phyloP scores from a whole-genome alignment of 2,888 invertebrate genomes.

The Zelleria hepariella region DNA sequence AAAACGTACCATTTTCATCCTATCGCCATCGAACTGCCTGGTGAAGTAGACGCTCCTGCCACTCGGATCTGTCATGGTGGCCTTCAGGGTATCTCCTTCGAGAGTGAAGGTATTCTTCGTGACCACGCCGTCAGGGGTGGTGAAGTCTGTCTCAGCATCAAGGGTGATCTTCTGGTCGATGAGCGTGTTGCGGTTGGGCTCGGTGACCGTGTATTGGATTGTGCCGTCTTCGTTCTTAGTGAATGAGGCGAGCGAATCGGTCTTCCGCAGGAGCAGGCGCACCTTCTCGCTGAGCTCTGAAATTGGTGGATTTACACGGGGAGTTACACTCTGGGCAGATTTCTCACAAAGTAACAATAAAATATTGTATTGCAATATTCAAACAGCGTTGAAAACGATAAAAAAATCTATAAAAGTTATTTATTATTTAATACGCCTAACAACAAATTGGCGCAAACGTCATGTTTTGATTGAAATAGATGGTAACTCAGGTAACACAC shows the following conservation, averaged over 20 bases:
- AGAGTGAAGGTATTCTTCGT: slow-evolving; percentile 10
- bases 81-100: slow-evolving; percentile 12
- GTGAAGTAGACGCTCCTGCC: slow-evolving; percentile 11
- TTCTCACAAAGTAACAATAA: background rate
- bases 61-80: slow-evolving; percentile 8
- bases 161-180: slow-evolving; percentile 12
- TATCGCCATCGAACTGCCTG: slow-evolving; percentile 11
- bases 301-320: background rate
- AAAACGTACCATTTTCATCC: slow-evolving; percentile 15
- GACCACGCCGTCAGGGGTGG: slow-evolving; percentile 11
- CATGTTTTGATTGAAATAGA: background rate
- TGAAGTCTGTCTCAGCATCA: slow-evolving; percentile 11
- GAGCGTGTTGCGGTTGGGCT: slow-evolving; percentile 1
- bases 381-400: background rate
- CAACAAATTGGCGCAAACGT: background rate
- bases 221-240: slow-evolving; percentile 14
- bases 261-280: slow-evolving; percentile 7
- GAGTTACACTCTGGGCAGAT: background rate
- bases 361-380: background rate
- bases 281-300: slow-evolving; percentile 12
- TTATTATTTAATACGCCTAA: background rate
- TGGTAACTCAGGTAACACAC: too few species aligned
- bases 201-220: slow-evolving; percentile 11
- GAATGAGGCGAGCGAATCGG: slow-evolving; percentile 10
- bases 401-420: background rate